These are phyloP conservation scores for Hydrotaea cyrtoneurina DNA, from an alignment of 2,888 invertebrate genomes.

Conservation along the genomic window DNA sequence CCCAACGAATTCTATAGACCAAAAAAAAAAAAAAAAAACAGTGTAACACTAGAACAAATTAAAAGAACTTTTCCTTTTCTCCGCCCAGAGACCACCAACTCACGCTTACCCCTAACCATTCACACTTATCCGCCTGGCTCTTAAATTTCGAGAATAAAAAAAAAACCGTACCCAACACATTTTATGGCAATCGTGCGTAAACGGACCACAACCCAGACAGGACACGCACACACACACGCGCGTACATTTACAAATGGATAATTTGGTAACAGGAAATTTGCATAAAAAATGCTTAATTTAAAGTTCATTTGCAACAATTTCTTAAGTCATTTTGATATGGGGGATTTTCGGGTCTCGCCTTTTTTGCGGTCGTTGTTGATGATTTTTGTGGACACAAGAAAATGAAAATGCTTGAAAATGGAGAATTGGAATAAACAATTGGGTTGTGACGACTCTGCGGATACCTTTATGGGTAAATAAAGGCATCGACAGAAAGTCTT, in stretches of 20 bases:
- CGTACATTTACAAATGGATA: background rate
- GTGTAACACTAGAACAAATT: conserved; percentile 37
- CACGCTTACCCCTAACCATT: background rate
- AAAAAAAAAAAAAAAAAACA: conserved; percentile 8
- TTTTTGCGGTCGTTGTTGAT: no score
- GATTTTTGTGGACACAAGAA: no score
- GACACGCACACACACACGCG: background rate
- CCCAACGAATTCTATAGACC: no score
- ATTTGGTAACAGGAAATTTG: conserved; percentile 18
- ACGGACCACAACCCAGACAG: background rate
- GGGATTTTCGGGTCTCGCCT: background rate
- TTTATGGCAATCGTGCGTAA: conserved; percentile 27
- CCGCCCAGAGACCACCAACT: background rate
- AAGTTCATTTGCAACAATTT: conserved; percentile 1
- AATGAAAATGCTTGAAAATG: no score
- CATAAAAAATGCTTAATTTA: conserved; percentile 17
- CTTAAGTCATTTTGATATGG: conserved; percentile 2
- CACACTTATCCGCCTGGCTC: background rate
- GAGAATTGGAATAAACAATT: no score
- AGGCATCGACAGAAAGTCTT: no score
- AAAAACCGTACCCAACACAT: conserved; percentile 29
- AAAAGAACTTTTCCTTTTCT: conserved; percentile 47
- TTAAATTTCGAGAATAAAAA: background rate
- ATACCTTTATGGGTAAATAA: no score
- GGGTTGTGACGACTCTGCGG: no score